phyloP scores from a whole-genome alignment of 2,888 invertebrate species.

The Lochmaea capreae region DNA sequence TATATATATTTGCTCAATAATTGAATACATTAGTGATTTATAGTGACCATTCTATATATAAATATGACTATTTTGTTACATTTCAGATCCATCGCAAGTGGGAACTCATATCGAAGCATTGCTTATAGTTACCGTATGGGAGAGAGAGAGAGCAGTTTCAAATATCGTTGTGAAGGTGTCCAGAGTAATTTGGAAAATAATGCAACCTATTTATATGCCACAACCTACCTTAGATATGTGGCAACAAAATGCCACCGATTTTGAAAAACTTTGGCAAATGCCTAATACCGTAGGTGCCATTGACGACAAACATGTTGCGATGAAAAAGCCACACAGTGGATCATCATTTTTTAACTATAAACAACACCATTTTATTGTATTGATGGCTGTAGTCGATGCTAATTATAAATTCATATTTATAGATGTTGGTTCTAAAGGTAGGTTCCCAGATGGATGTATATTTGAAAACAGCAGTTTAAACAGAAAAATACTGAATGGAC shows the following conservation, averaged over 20 bases:
- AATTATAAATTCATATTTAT: constrained; percentile 14
- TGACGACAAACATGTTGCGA: constrained; percentile 31
- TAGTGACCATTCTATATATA: constrained; percentile 16
- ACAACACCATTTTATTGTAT: constrained; percentile 20
- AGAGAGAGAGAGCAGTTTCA: constrained; percentile 17
- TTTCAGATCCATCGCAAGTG: constrained; percentile 14
- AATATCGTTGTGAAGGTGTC: constrained; percentile 13
- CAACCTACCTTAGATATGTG: constrained; percentile 19
- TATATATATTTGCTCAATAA: constrained; percentile 15
- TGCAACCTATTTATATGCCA: constrained; percentile 23
- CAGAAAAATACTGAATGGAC: constrained; percentile 20
- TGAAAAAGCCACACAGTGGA: constrained; percentile 19
- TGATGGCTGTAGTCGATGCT: constrained; percentile 29
- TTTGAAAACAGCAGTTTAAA: too few species aligned
- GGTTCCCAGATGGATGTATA: too few species aligned
- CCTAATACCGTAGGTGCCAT: constrained; percentile 22
- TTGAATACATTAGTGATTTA: constrained; percentile 6
- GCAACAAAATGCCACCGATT: constrained; percentile 20
- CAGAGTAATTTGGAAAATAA: constrained; percentile 7
- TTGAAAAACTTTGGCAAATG: constrained; percentile 21
- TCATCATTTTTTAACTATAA: constrained; percentile 18
- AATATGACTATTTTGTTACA: background rate
- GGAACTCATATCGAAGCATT: constrained; percentile 15
- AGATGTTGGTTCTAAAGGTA: constrained; percentile 16
- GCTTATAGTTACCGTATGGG: constrained; percentile 21